Conservation (phyloP, 2,797 vertebrate genomes). For the Takifugu rubripes region DNA sequence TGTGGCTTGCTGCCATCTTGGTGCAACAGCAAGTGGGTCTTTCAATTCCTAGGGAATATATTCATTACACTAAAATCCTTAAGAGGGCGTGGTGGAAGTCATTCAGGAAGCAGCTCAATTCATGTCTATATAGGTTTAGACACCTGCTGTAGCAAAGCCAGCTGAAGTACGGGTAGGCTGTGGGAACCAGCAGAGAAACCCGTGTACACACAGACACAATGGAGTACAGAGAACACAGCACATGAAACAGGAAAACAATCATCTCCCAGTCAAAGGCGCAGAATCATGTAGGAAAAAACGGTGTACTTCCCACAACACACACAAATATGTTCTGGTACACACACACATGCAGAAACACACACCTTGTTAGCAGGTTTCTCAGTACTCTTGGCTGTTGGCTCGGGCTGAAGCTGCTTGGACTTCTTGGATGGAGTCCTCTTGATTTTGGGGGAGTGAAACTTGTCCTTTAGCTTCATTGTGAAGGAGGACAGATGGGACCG, state of each 20-base stretch:
- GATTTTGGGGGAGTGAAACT: constrained; percentile 98
- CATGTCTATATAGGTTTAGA: constrained; percentile 47
- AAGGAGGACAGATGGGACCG: constrained; percentile 97
- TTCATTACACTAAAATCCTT: constrained; percentile 48
- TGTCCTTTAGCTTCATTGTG: constrained; percentile 98
- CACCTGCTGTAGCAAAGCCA: constrained; percentile 53
- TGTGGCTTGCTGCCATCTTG: constrained; percentile 36
- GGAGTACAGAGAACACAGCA: constrained; percentile 26
- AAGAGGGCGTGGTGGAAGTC: constrained; percentile 38
- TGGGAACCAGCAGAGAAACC: constrained; percentile 55
- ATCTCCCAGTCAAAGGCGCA: constrained; percentile 37
- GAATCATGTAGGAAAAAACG: constrained; percentile 39
- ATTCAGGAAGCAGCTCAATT: constrained; percentile 54
- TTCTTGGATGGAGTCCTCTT: constrained; percentile 97
- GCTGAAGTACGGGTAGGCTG: constrained; percentile 34
- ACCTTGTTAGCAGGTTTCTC: constrained; percentile 95
- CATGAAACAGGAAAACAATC: constrained; percentile 44
- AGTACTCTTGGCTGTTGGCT: constrained; percentile 83
- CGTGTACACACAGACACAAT: constrained; percentile 44
- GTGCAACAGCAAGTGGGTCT: constrained; percentile 27
- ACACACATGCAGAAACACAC: constrained; percentile 7
- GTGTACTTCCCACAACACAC: constrained; percentile 46
- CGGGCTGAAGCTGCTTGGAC: constrained; percentile 88
- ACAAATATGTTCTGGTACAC: constrained; percentile 53
- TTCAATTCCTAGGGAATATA: constrained; percentile 39